A percentile compares a stretch with the other conserved stretches of the same genome.
These are phyloP conservation scores for Murina feae DNA, from an alignment of 2,113 vertebrate genomes.

Conservation along the genomic window DNA sequence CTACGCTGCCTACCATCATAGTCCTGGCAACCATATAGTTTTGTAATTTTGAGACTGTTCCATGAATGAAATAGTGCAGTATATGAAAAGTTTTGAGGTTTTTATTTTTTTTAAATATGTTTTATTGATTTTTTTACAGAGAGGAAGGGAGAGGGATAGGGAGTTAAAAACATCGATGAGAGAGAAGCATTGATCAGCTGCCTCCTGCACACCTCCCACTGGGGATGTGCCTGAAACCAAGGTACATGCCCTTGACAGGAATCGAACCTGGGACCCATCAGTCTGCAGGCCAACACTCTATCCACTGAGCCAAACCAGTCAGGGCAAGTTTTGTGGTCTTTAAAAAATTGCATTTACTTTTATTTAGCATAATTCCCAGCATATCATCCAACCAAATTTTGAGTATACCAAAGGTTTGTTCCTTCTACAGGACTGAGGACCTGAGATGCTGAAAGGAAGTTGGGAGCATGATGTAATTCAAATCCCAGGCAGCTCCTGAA, in stretches of 20 bases:
- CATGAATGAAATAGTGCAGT: not conserved
- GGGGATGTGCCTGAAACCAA: too few species aligned
- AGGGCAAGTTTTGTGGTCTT: not conserved
- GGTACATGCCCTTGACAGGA: too few species aligned
- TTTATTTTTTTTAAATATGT: too few species aligned
- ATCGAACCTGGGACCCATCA: too few species aligned
- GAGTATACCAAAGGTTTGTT: not conserved
- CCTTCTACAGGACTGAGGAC: not conserved
- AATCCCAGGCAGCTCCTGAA: conserved; percentile 32
- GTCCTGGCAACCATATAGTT: not conserved
- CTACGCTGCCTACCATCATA: not conserved
- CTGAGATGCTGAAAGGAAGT: not conserved
- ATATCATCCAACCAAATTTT: not conserved
- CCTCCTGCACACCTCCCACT: too few species aligned
- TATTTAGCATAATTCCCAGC: not conserved
- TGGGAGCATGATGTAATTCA: conserved; percentile 26
- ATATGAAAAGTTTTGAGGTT: not conserved
- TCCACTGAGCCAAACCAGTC: too few species aligned
- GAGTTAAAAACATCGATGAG: too few species aligned
- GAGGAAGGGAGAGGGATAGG: too few species aligned
- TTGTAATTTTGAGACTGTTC: not conserved
- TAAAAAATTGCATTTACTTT: not conserved
- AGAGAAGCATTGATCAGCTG: too few species aligned
- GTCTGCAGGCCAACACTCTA: too few species aligned
- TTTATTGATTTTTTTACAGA: too few species aligned